These are phyloP conservation scores for Notolabrus celidotus DNA, from an alignment of 2,797 vertebrate genomes.

Conservation along the genomic window DNA sequence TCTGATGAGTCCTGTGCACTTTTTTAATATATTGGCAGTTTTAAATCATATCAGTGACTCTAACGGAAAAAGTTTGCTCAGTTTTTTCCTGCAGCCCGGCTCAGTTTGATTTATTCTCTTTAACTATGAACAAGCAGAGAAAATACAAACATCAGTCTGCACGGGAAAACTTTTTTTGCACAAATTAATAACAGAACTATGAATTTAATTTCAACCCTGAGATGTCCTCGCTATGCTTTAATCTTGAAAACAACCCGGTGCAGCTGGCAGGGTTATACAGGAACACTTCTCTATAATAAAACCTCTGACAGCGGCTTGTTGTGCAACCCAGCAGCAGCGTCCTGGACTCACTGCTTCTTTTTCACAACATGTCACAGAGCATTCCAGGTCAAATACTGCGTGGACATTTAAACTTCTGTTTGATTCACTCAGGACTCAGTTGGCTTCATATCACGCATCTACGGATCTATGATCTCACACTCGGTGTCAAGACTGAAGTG, in stretches of 20 bases:
- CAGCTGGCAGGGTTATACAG: background rate
- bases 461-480: constrained; percentile 38
- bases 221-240: constrained; percentile 37
- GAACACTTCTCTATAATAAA: constrained; percentile 6
- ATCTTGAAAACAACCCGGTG: background rate
- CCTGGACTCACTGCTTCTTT: background rate
- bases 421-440: constrained; percentile 2
- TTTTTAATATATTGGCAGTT: background rate
- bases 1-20: background rate
- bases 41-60: background rate
- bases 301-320: constrained; percentile 8
- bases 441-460: background rate
- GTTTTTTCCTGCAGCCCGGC: background rate
- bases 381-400: constrained; percentile 27
- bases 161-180: constrained; percentile 14
- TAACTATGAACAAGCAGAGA: background rate
- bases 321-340: background rate
- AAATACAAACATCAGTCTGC: background rate
- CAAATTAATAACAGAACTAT: background rate
- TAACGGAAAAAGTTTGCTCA: constrained; percentile 25
- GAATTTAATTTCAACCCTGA: constrained; percentile 36
- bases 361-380: background rate
- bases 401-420: constrained; percentile 15
- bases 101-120: background rate
- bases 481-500: constrained; percentile 26